These are phyloP conservation scores for Lacanobia wlatinum DNA, from an alignment of 2,888 invertebrate species.

Conservation along the genomic window DNA sequence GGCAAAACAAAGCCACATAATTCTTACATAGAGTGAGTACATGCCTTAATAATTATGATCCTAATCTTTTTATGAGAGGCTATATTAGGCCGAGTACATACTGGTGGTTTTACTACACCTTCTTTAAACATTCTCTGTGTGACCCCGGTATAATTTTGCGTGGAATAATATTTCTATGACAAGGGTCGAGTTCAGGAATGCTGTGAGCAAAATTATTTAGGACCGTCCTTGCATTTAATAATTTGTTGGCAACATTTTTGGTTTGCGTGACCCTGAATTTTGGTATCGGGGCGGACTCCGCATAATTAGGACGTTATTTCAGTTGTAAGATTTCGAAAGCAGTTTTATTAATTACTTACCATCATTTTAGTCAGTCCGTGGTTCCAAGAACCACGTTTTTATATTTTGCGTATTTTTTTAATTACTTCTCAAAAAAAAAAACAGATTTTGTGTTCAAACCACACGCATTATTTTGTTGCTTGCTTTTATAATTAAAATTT, in stretches of 20 bases:
- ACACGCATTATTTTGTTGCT: not conserved
- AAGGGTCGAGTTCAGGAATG: slow-evolving; percentile 68
- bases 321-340: not conserved
- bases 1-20: slow-evolving; percentile 20
- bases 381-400: no score
- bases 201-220: slow-evolving; percentile 68
- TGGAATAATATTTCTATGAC: slow-evolving; percentile 72
- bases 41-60: slow-evolving; percentile 50
- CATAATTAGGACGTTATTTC: slow-evolving; percentile 1
- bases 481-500: not conserved
- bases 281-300: slow-evolving; percentile 65
- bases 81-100: slow-evolving; percentile 19
- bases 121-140: slow-evolving; percentile 68
- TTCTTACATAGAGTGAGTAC: slow-evolving; percentile 22
- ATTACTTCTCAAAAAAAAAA: no score
- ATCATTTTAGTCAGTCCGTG: not conserved
- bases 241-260: slow-evolving; percentile 68
- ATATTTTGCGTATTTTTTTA: no score
- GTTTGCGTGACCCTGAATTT: slow-evolving; percentile 63
- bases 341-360: not conserved
- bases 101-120: slow-evolving; percentile 37
- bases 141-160: slow-evolving; percentile 59
- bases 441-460: not conserved
- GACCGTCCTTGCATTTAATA: slow-evolving; percentile 67
- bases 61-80: slow-evolving; percentile 53